Evolutionary conservation across 2,113 vertebrate species (phyloP).

Genomic region (Meriones unguiculatus): DNA sequence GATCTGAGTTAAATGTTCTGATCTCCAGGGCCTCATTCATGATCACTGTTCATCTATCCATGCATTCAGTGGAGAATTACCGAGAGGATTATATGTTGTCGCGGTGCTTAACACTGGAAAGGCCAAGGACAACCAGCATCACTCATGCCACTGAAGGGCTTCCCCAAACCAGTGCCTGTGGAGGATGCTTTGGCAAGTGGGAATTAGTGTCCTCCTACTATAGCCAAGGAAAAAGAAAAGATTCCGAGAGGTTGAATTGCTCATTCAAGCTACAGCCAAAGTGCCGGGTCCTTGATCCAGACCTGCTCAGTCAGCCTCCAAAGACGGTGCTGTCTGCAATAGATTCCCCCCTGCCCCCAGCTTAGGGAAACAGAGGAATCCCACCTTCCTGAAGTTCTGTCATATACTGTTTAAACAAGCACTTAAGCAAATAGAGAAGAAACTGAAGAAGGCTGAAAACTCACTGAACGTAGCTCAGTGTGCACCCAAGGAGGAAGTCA

Average conservation of each 20-base stretch:
- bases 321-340: too few species aligned
- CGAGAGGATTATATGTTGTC: not conserved
- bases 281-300: accelerated
- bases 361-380: not conserved
- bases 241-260: not conserved
- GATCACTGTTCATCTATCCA: not conserved
- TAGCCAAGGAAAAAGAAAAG: not conserved
- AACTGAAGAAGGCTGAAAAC: not conserved
- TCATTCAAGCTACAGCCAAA: not conserved
- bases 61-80: not conserved
- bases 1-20: not conserved
- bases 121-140: not conserved
- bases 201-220: not conserved
- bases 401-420: not conserved
- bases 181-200: not conserved
- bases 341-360: not conserved
- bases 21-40: not conserved
- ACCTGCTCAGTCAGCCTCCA: not conserved
- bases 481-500: not conserved
- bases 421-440: not conserved
- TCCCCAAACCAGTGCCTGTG: not conserved
- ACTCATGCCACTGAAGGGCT: not conserved
- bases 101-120: not conserved
- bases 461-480: not conserved
- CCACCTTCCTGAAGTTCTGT: not conserved